Evolutionary conservation across 2,797 vertebrate species (phyloP).

Genomic region (Sebastolobus alascanus): DNA sequence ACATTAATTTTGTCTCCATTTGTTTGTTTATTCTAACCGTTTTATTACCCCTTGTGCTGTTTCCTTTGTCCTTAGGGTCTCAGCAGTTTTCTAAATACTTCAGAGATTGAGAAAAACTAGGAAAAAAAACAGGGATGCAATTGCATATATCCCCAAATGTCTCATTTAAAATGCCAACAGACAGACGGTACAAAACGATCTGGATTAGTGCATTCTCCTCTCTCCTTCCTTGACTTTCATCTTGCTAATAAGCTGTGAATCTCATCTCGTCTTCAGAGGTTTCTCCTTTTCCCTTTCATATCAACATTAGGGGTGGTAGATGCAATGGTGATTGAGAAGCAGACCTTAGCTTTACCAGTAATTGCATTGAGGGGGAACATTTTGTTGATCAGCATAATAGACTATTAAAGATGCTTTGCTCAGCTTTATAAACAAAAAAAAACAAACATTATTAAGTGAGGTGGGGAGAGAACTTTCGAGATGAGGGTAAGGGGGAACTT

Average conservation of each 20-base stretch:
- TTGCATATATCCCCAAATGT: conserved; percentile 70
- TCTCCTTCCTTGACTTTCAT: conserved; percentile 74
- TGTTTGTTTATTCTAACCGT: conserved; percentile 67
- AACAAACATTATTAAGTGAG: conserved; percentile 24
- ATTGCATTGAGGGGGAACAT: conserved; percentile 60
- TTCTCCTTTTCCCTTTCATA: conserved; percentile 56
- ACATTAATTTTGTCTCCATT: conserved; percentile 47
- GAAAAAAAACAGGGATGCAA: conserved; percentile 43
- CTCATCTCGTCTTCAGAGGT: conserved; percentile 62
- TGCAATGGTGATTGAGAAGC: conserved; percentile 62
- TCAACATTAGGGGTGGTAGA: conserved; percentile 48
- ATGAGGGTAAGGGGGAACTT: not conserved
- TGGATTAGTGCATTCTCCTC: conserved; percentile 72
- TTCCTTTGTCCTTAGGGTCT: conserved; percentile 56
- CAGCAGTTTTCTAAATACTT: conserved; percentile 65
- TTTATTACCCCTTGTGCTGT: conserved; percentile 34
- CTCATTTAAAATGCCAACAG: conserved; percentile 78
- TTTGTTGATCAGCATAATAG: conserved; percentile 66
- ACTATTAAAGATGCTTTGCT: conserved; percentile 56
- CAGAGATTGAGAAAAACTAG: conserved; percentile 55
- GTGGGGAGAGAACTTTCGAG: conserved; percentile 12
- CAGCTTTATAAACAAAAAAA: conserved; percentile 18
- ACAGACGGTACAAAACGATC: conserved; percentile 72
- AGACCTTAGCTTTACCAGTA: conserved; percentile 52
- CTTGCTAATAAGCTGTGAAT: conserved; percentile 75